phyloP scores from a whole-genome alignment of 1,140 invertebrate genomes.

The Sitodiplosis mosellana region DNA sequence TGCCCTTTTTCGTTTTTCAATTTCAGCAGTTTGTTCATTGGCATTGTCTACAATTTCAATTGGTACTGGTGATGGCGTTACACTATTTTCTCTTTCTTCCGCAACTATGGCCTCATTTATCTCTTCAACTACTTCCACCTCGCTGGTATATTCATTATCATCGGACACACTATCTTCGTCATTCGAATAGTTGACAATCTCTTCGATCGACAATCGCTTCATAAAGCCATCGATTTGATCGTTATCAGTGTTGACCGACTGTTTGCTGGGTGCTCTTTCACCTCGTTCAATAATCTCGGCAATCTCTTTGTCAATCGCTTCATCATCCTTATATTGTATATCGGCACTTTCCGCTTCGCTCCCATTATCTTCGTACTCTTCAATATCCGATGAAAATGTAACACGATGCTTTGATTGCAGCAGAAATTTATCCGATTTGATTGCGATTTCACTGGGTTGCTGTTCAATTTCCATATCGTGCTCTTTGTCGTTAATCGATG shows the following conservation, averaged over 20 bases:
- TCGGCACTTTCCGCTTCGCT: conserved; percentile 24
- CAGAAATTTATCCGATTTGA: neutral
- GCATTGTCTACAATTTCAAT: neutral
- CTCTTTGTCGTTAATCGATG: neutral
- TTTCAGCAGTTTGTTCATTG: neutral
- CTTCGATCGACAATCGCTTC: no score
- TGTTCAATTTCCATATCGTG: neutral
- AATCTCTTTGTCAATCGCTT: conserved; percentile 55
- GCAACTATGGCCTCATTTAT: neutral
- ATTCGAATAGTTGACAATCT: neutral
- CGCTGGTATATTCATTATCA: neutral
- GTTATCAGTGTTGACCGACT: neutral
- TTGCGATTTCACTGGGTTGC: no score
- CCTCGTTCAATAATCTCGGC: neutral
- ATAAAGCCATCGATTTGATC: no score
- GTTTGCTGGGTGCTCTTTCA: neutral
- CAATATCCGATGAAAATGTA: conserved; percentile 11
- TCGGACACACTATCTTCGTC: neutral
- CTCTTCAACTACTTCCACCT: neutral
- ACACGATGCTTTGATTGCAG: neutral
- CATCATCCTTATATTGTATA: conserved; percentile 27
- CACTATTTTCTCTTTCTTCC: neutral
- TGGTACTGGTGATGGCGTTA: neutral
- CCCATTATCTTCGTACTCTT: conserved; percentile 31
- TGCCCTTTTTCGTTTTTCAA: neutral